Base-by-base conservation (phyloP, 2,113 vertebrate species). In the Myiagra hebetior region DNA sequence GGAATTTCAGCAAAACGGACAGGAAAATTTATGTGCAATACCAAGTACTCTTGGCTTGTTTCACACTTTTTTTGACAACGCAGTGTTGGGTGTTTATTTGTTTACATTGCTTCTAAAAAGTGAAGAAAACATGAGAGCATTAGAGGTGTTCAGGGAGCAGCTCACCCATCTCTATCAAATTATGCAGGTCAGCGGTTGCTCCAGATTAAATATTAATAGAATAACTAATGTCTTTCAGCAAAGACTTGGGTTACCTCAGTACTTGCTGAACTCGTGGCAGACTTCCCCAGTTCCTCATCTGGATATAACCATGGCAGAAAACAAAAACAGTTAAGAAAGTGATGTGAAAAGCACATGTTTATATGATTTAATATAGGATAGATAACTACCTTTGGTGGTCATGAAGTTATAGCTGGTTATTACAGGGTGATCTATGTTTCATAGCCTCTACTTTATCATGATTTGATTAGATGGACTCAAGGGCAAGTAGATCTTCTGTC, bases 211-310 rank as follows among this genome's bases (percentile, higher is more conserved):
- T 64, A 91, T 82, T 91, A 30, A 79, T 81, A 57, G 52, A 86
- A 93, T 74, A 84, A 89, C 75, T 47, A 89, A 65, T 20, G 19
- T 42, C 63, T 76, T 85, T 94, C 30, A 76, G 78, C 23, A 84
- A 87, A 92, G 65, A 64, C 56, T 76, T 63, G 62, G 28, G 47
- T 60, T 96, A 97, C 97, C 93, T 98, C 98, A 47, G 91, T 96
- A 87, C 77, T 97, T 9, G 94, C 96, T 85, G 95, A 98, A 95
- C 95, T 97, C 96, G 94, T 63, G 62, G 93, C 90, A 57, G 94
- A 97, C 90, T 98, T 97, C 49, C 67, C 87, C 82, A 97, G 95
- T 33, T 98, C 89, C 8, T 97, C 84, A 46, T 96, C 87, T 39
- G 97, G 22, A 6, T 94, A 93, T 47, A 98, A 97, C 90, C 96